These are phyloP conservation scores for Molossus molossus DNA, from an alignment of 2,797 vertebrate species.

Conservation along the genomic window DNA sequence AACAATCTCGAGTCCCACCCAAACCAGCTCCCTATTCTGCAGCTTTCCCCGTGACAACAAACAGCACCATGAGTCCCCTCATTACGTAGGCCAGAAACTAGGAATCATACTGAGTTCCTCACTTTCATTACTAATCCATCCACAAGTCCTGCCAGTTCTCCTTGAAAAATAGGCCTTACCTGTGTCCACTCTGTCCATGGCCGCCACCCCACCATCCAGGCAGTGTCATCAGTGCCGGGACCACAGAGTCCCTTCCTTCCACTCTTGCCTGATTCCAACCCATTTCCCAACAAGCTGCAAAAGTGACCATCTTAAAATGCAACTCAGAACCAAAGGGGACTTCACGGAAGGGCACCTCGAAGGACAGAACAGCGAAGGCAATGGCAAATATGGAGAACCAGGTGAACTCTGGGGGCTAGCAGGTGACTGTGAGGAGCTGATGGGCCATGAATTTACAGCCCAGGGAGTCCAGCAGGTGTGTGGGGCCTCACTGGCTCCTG, in stretches of 20 bases:
- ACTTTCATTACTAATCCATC: not conserved
- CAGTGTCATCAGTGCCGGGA: not conserved
- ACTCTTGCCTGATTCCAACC: not conserved
- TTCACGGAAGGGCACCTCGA: too few relatives aligned
- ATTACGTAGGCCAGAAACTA: not conserved
- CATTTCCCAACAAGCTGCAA: not conserved
- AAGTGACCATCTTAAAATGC: not conserved
- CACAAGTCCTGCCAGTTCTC: not conserved
- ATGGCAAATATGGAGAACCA: not conserved
- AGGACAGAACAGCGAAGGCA: not conserved
- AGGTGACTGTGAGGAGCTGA: not conserved
- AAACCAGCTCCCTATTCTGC: not conserved
- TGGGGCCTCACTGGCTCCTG: too few relatives aligned
- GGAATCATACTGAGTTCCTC: not conserved
- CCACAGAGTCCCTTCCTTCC: not conserved
- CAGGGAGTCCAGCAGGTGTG: too few relatives aligned
- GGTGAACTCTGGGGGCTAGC: accelerated
- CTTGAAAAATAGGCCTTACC: not conserved
- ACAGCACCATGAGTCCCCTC: not conserved
- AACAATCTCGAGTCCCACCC: not conserved
- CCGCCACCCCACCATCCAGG: not conserved
- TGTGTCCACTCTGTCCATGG: not conserved
- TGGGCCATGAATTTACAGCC: accelerated
- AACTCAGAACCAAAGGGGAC: not conserved
- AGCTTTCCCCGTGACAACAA: not conserved